Percentiles rank a stretch among this genome's conserved stretches.
These are phyloP conservation scores for Dermatemys mawii DNA, from an alignment of 2,113 vertebrate genomes.

Conservation along the genomic window DNA sequence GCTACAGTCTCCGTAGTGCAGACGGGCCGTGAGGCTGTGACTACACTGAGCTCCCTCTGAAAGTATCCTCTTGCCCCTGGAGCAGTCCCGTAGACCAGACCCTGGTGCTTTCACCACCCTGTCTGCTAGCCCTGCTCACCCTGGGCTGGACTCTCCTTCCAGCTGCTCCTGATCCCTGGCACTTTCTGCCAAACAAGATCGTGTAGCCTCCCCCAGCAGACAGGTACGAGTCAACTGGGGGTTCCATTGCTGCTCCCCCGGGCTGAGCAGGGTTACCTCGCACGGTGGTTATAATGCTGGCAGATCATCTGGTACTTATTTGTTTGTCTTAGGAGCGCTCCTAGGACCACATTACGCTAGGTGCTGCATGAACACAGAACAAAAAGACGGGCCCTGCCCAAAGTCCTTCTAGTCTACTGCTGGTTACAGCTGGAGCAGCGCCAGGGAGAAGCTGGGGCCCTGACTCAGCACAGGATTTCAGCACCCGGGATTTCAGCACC, in stretches of 20 bases:
- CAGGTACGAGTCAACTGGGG: not conserved
- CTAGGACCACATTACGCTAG: not conserved
- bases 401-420: not conserved
- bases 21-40: not conserved
- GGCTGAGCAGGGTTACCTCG: not conserved
- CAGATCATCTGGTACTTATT: no score
- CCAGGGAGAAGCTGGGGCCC: not conserved
- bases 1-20: not conserved
- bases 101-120: not conserved
- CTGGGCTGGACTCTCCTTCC: not conserved
- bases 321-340: not conserved
- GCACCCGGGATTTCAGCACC: no score
- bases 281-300: not conserved
- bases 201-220: not conserved
- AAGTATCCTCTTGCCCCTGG: no score
- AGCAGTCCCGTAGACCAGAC: no score
- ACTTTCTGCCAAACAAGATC: not conserved
- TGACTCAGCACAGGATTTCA: not conserved
- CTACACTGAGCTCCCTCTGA: not conserved
- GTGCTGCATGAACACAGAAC: not conserved
- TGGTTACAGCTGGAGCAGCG: not conserved
- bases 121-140: not conserved
- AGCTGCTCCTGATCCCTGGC: not conserved
- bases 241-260: no score
- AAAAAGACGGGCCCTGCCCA: not conserved